Conservation (phyloP, 1,140 invertebrate species). For the Bombus sibiricus region DNA sequence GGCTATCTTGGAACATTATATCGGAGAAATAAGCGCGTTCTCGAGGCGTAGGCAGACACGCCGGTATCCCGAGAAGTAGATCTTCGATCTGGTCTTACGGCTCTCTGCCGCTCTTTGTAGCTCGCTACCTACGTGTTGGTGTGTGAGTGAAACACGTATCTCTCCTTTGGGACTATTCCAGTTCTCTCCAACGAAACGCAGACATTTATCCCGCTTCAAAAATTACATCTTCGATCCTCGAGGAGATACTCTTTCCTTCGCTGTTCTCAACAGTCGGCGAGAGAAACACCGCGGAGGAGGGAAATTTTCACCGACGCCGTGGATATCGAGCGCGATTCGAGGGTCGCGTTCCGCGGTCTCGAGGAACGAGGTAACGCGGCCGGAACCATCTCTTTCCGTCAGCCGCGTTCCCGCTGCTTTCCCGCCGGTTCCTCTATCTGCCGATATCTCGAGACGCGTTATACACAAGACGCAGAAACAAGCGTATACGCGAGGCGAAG, state of each 20-base stretch:
- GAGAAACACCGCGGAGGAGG: no score
- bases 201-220: constrained; percentile 43
- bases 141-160: constrained; percentile 41
- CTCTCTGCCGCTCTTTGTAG: constrained; percentile 34
- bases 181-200: constrained; percentile 28
- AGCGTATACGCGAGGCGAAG: constrained; percentile 13
- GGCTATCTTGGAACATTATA: constrained; percentile 53
- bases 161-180: constrained; percentile 40
- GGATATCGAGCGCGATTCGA: not conserved
- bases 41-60: constrained; percentile 40
- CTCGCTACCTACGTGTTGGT: not conserved
- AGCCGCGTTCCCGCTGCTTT: no score
- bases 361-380: no score
- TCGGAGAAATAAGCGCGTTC: constrained; percentile 58
- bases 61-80: constrained; percentile 57
- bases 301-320: not conserved
- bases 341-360: not conserved
- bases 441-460: constrained; percentile 24
- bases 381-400: no score
- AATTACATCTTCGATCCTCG: constrained; percentile 34
- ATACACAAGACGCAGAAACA: constrained; percentile 46
- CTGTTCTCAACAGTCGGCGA: not conserved
- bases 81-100: constrained; percentile 62
- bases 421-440: no score
- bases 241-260: not conserved